Conservation (phyloP, 2,888 invertebrate species). For the Erebia palarica region DNA sequence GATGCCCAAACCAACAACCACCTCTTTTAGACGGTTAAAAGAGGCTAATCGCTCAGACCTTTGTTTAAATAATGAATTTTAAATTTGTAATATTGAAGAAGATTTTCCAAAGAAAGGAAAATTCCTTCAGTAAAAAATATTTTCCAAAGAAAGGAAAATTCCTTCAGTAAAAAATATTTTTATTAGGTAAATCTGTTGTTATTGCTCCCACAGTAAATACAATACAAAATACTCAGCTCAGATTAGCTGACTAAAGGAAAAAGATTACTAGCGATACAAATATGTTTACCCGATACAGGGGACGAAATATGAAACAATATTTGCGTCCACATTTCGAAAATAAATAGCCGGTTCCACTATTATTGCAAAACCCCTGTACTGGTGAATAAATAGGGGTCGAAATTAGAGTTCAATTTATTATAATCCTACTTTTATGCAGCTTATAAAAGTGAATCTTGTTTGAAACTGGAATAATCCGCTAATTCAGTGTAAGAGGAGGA, state of each 20-base stretch:
- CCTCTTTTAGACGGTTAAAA: too few species aligned
- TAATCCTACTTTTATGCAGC: slow-evolving; percentile 15
- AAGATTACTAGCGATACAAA: slow-evolving; percentile 68
- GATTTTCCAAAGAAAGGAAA: neutral
- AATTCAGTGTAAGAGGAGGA: neutral
- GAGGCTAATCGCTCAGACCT: neutral
- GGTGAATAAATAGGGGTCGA: slow-evolving; percentile 68
- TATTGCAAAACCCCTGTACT: slow-evolving; percentile 70
- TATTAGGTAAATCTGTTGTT: slow-evolving; percentile 3
- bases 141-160: neutral
- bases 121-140: slow-evolving; percentile 14
- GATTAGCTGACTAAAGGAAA: slow-evolving; percentile 64
- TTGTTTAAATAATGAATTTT: neutral
- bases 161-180: slow-evolving; percentile 10
- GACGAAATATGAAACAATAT: slow-evolving; percentile 76
- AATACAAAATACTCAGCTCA: slow-evolving; percentile 37
- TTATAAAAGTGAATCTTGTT: neutral
- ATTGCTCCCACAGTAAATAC: slow-evolving; percentile 12
- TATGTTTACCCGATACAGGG: slow-evolving; percentile 65
- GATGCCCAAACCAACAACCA: too few species aligned
- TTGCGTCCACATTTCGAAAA: slow-evolving; percentile 58
- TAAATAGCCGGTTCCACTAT: slow-evolving; percentile 55
- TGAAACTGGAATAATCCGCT: slow-evolving; percentile 1
- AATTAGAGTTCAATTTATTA: slow-evolving; percentile 56
- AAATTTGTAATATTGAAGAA: neutral